Conservation (phyloP, 1,140 invertebrate genomes). For the Eupristina koningsbergeri region DNA sequence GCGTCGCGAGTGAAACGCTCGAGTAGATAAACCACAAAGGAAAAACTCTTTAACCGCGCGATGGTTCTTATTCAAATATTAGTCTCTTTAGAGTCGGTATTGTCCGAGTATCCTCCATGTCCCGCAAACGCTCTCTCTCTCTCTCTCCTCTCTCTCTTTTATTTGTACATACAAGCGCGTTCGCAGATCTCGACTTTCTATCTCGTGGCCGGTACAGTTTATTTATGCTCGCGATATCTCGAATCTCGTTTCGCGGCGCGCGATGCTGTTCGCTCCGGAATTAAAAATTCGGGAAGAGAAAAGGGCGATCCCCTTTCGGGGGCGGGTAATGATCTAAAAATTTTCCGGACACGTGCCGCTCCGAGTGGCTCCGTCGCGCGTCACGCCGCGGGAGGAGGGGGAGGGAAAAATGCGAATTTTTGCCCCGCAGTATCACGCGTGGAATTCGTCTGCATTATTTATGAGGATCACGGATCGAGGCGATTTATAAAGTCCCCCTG, state of each 20-base stretch:
- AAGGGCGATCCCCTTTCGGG: background rate
- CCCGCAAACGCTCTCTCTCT: background rate
- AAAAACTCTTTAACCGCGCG: background rate
- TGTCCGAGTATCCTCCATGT: background rate
- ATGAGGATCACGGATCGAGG: background rate
- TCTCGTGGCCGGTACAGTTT: slow-evolving; percentile 12
- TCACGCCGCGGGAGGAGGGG: background rate
- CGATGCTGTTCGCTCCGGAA: slow-evolving; percentile 6
- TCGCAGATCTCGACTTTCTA: slow-evolving; percentile 44
- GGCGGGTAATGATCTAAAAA: slow-evolving; percentile 28
- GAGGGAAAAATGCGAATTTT: background rate
- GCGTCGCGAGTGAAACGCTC: background rate
- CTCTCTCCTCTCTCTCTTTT: background rate
- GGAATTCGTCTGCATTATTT: slow-evolving; percentile 9
- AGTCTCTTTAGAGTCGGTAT: background rate
- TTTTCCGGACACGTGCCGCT: slow-evolving; percentile 23
- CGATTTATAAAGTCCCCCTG: background rate
- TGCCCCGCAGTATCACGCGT: background rate
- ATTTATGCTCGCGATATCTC: slow-evolving; percentile 32
- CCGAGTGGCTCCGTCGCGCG: background rate
- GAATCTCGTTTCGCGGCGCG: background rate
- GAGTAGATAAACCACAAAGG: background rate
- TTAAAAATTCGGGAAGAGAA: background rate
- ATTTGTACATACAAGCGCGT: background rate
- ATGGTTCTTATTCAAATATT: slow-evolving; percentile 13